Evolutionary conservation across 2,113 vertebrate genomes (phyloP), one percentile per base, ranked within the genome.

Genomic region (Seriola quinqueradiata): DNA sequence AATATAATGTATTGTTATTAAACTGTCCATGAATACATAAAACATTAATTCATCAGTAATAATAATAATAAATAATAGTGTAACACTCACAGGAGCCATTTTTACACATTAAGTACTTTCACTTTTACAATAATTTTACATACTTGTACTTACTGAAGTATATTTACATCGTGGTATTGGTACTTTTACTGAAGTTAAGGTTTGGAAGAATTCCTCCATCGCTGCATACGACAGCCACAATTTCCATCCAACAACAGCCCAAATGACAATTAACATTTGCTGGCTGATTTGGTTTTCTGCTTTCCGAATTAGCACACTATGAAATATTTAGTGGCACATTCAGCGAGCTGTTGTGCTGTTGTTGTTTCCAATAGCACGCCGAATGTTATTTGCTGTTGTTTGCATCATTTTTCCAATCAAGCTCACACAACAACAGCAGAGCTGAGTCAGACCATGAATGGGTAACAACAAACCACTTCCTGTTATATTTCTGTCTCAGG

Each of bases 321-420:
- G 16, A 92, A 87, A 90, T 59, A 81, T 83, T 73, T 70, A 84
- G 54, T 58, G 78, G 55, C 69, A 64, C 59, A 75, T 86, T 79
- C 48, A 68, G 69, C 32, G 23, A 32, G 77, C 65, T 42, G 58
- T 12, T 60, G 12, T 75, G 68, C 57, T 75, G 61, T 77, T 78
- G 46, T 74, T 81, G 75, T 85, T 90, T 70, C 86, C 71, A 40
- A 70, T 77, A 36, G 44, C 16, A 25, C 2, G 9, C 52, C 60
- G 23, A 68, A 75, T 77, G 58, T 76, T 66, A 67, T 82, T 73
- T 73, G 60, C 54, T 36, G 71, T 72, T 78, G 50, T 64, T 79
- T 90, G 70, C 55, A 58, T 61, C 44, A 52, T 73, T 80, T 83
- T 83, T 70, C 86, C 75, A 80, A 77, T 88, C 71, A 79, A 83